phyloP scores from a whole-genome alignment of 2,888 invertebrate species.

The Hirtodrosophila cameraria region DNA sequence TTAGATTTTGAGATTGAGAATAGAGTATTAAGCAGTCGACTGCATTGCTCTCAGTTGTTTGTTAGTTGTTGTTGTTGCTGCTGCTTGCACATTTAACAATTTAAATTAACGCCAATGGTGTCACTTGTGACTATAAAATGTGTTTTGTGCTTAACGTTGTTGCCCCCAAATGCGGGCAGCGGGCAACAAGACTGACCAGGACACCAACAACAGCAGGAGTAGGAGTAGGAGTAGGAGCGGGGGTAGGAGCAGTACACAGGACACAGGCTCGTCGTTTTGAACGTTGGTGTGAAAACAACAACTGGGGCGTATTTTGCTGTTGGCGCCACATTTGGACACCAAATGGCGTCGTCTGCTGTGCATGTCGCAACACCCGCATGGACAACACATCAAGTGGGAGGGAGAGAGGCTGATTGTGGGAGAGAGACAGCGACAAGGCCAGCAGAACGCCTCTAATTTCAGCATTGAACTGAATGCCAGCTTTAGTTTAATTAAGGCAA shows the following conservation, averaged over 20 bases:
- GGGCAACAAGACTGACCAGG: conserved; percentile 10
- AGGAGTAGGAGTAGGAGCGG: conserved; percentile 12
- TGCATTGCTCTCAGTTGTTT: conserved; percentile 1
- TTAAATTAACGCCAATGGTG: conserved; percentile 83
- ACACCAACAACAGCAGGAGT: conserved; percentile 31
- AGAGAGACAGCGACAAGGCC: conserved; percentile 47
- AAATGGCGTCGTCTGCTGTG: conserved; percentile 69
- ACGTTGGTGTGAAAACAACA: conserved; percentile 78
- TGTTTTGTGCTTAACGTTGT: conserved; percentile 72
- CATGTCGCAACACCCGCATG: conserved; percentile 66
- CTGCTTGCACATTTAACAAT: conserved; percentile 75
- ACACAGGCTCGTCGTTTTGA: conserved; percentile 51
- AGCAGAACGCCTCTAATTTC: conserved; percentile 72
- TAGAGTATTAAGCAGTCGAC: neutral
- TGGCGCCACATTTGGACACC: conserved; percentile 77
- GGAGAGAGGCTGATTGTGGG: neutral
- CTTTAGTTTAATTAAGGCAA: conserved; percentile 80
- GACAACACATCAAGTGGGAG: conserved; percentile 25
- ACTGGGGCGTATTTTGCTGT: conserved; percentile 78
- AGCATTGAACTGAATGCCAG: conserved; percentile 76
- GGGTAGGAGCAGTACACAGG: neutral
- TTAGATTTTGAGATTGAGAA: no score
- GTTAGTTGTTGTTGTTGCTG: conserved; percentile 40
- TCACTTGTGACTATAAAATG: conserved; percentile 79
- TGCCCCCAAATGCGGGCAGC: conserved; percentile 58